Conservation (phyloP, 2,888 invertebrate genomes). For the Rhimphoctona megacephalus region DNA sequence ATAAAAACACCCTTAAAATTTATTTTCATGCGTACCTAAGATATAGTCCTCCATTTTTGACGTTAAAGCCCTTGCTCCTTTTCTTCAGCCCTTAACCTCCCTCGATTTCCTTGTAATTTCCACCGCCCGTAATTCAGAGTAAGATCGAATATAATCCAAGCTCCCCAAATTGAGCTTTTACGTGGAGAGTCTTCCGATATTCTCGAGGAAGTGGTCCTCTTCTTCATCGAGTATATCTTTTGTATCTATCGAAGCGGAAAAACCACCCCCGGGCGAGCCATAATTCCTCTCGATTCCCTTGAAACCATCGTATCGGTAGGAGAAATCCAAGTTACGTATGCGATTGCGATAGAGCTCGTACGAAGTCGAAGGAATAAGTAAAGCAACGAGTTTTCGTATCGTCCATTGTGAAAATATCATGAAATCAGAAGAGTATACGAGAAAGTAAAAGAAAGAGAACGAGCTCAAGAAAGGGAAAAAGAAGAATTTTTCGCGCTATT, state of each 20-base stretch:
- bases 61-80: not conserved
- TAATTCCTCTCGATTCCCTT: conserved; percentile 59
- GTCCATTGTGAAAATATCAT: conserved; percentile 33
- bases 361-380: conserved; percentile 20
- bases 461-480: conserved; percentile 1
- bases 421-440: not conserved
- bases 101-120: not conserved
- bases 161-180: conserved; percentile 17
- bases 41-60: not conserved
- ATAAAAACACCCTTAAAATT: not conserved
- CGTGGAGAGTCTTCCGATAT: conserved; percentile 34
- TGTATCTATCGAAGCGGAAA: conserved; percentile 46
- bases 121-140: conserved; percentile 25
- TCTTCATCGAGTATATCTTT: conserved; percentile 24
- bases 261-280: conserved; percentile 53
- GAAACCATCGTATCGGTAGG: conserved; percentile 49
- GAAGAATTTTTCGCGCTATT: conserved; percentile 17
- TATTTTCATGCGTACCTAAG: not conserved
- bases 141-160: conserved; percentile 46
- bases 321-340: conserved; percentile 46
- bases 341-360: conserved; percentile 12
- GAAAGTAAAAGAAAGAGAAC: conserved; percentile 10
- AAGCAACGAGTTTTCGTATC: conserved; percentile 40
- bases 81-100: not conserved
- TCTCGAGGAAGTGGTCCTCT: conserved; percentile 1